These are phyloP conservation scores for Hippoglossus stenolepis DNA, from an alignment of 2,113 vertebrate genomes.

Conservation along the genomic window DNA sequence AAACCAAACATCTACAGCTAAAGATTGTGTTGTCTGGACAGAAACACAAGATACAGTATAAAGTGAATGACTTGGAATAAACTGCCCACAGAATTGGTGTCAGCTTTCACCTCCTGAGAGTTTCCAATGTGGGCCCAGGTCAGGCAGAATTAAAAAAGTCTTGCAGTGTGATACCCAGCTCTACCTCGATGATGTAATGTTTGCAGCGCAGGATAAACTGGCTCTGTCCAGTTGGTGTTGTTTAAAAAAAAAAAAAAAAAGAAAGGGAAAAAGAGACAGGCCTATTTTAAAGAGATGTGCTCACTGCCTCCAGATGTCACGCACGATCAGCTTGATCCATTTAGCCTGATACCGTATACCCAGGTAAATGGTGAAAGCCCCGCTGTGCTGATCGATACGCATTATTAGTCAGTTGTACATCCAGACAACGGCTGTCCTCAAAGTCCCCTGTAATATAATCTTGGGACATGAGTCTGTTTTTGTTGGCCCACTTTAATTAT, in stretches of 20 bases:
- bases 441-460: constrained; percentile 68
- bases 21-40: not conserved
- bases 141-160: constrained; percentile 21
- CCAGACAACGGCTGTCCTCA: constrained; percentile 56
- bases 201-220: constrained; percentile 54
- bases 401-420: constrained; percentile 63
- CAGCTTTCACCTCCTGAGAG: not conserved
- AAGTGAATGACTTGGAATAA: not conserved
- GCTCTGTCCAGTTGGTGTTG: constrained; percentile 57
- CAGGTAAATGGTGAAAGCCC: constrained; percentile 36
- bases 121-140: constrained; percentile 17
- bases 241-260: constrained; percentile 16
- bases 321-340: constrained; percentile 12
- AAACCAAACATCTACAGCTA: not conserved
- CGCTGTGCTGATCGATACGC: constrained; percentile 43
- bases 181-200: constrained; percentile 69
- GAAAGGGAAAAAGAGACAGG: constrained; percentile 25
- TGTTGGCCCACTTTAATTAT: constrained; percentile 76
- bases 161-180: constrained; percentile 37
- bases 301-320: constrained; percentile 49
- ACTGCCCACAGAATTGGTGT: not conserved
- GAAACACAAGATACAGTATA: not conserved
- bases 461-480: constrained; percentile 56
- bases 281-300: constrained; percentile 37
- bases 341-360: not conserved